Percentiles rank a stretch among this genome's conserved stretches.
These are phyloP conservation scores for Timema cristinae DNA, from an alignment of 2,888 invertebrate genomes.

Conservation along the genomic window DNA sequence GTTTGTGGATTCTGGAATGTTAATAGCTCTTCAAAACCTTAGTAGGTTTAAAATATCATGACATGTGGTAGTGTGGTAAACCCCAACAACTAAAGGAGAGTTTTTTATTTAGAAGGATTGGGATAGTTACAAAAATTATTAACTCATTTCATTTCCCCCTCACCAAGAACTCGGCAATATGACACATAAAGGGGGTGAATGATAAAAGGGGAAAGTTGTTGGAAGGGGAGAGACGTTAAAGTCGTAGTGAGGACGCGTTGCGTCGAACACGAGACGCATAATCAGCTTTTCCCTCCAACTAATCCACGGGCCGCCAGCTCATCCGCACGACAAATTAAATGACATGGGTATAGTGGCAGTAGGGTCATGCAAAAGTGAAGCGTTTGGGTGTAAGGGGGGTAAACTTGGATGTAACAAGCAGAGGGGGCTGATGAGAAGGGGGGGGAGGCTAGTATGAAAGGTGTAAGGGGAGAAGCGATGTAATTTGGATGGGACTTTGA, in stretches of 20 bases:
- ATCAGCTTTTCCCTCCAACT: conserved; percentile 1
- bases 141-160: no score
- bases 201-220: not conserved
- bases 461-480: conserved; percentile 11
- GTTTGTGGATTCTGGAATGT: no score
- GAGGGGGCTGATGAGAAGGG: no score
- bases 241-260: not conserved
- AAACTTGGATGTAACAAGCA: no score
- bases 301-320: not conserved
- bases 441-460: not conserved
- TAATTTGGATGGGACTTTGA: conserved; percentile 13
- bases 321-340: conserved; percentile 14
- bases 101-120: no score
- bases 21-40: no score
- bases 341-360: conserved; percentile 1
- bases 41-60: no score
- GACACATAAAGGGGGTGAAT: no score
- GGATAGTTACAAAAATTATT: no score
- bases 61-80: no score
- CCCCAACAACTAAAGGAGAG: no score
- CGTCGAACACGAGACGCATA: conserved; percentile 12
- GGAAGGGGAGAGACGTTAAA: not conserved
- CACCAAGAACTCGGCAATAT: no score
- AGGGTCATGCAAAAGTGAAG: not conserved
- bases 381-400: not conserved